Evolutionary conservation across 2,888 invertebrate genomes (phyloP).

Genomic region (Seira sanloemensis): DNA sequence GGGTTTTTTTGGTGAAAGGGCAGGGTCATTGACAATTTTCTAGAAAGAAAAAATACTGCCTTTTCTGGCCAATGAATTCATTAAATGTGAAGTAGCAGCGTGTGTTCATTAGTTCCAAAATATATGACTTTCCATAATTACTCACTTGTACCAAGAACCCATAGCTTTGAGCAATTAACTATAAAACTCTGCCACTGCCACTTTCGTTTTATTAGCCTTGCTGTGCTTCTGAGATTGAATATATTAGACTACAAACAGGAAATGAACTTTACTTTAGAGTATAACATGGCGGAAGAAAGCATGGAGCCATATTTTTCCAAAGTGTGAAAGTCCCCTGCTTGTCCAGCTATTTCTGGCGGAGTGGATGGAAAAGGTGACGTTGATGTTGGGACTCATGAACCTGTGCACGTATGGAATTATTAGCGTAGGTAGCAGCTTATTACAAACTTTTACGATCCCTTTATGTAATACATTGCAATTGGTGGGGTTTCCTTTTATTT

Average conservation of each 20-base stretch:
- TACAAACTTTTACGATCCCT: neutral
- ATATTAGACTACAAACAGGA: conserved; percentile 24
- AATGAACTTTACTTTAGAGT: too few species aligned
- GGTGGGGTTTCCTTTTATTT: neutral
- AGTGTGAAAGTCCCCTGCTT: conserved; percentile 1
- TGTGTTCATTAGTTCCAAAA: neutral
- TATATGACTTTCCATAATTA: neutral
- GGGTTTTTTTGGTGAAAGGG: conserved; percentile 12
- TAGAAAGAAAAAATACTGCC: conserved; percentile 9
- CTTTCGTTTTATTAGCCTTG: too few species aligned
- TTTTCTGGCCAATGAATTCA: neutral
- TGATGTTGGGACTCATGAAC: neutral
- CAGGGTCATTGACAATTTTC: conserved; percentile 42
- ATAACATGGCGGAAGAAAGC: too few species aligned
- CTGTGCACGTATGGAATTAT: neutral
- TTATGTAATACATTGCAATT: neutral
- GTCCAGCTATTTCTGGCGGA: neutral
- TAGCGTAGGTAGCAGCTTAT: neutral
- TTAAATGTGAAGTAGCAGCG: neutral
- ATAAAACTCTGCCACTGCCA: neutral
- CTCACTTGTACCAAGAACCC: neutral
- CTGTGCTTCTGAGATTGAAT: too few species aligned
- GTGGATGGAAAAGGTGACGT: conserved; percentile 1
- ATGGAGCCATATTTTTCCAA: neutral
- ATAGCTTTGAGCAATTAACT: neutral